These are phyloP conservation scores for Teleiodes luculella DNA, from an alignment of 2,888 invertebrate species.

Conservation along the genomic window DNA sequence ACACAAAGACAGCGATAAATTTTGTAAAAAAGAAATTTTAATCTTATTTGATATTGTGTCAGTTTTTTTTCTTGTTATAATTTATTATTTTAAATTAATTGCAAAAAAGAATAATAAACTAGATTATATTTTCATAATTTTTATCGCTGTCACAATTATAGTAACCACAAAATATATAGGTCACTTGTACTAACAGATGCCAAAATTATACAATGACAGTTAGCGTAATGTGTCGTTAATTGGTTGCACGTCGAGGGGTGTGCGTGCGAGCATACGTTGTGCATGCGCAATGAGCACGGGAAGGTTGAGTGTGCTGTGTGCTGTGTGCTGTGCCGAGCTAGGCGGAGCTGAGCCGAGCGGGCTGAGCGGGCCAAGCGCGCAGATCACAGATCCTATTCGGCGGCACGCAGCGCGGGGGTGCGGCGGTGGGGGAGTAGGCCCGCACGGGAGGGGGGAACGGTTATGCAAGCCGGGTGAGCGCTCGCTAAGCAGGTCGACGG, in stretches of 20 bases:
- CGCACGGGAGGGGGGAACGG: conserved; percentile 55
- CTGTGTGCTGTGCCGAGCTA: conserved; percentile 33
- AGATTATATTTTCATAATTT: no score
- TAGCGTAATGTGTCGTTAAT: conserved; percentile 23
- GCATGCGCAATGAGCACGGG: conserved; percentile 62
- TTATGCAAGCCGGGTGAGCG: conserved; percentile 81
- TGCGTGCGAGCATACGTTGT: conserved; percentile 33
- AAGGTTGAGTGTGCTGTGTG: conserved; percentile 65
- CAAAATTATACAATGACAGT: conserved; percentile 29
- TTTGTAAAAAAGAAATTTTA: no score
- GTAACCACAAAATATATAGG: conserved; percentile 7
- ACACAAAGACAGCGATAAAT: no score
- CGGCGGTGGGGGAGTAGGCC: conserved; percentile 27
- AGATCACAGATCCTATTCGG: conserved; percentile 65
- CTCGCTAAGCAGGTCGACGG: conserved; percentile 83
- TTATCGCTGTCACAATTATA: no score
- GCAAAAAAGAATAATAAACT: no score
- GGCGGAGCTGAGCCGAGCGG: conserved; percentile 16
- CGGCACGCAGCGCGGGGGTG: conserved; percentile 29
- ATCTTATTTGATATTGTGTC: no score
- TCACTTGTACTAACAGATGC: conserved; percentile 25
- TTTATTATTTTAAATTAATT: no score
- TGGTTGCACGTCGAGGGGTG: conserved; percentile 21
- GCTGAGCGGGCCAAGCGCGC: conserved; percentile 30
- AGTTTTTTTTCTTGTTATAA: no score